Evolutionary conservation across 2,888 invertebrate genomes (phyloP), one percentile per base, ranked within the genome.

Genomic region (Ophonus ardosiacus): DNA sequence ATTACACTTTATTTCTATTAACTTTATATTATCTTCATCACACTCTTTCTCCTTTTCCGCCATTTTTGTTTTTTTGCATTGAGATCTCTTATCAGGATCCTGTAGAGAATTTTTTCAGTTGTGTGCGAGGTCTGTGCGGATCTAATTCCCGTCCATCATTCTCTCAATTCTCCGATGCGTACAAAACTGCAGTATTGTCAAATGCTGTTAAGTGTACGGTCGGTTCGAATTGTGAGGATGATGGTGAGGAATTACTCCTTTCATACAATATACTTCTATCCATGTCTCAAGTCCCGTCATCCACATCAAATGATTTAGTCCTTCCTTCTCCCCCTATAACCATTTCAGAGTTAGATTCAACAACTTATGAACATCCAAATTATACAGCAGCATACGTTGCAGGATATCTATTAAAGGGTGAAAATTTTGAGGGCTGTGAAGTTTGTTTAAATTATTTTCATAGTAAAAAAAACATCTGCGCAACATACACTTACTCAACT

Each of bases 151-250:
- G 31, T 18, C 31, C n/a, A 31, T 65, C 21, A 65, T 31, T 17
- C 17, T 24, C 65, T 21, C 31, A 65, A 65, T 65, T 65, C n/a
- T 6, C 17, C 24, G 18, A 65, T 21, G 31, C 65, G 8, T 43
- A 43, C 10, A 65, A 65, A 21, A 65, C 65, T n/a, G 24, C n/a
- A 7, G 31, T 71, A 38, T 38, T 71, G 40, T 38, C 10, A n/a
- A 71, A 17, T 71, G 31, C 40, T n/a, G 15, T 71, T 71, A 17
- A 71, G 40, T n/a, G 31, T 18, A 40, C 31, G 7, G 15, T 43
- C 7, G 17, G 15, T 38, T n/a, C 71, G n/a, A 71, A 40, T 71
- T 71, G 71, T 71, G 71, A 71, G n/a, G 71, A 71, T 71, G 71
- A 71, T 38, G 43, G 71, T 10, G 71, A 71, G n/a, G 17, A n/a